Percentiles rank a stretch among this genome's conserved stretches.
phyloP scores from a whole-genome alignment of 2,888 invertebrate species.

The Cephus pulcher region DNA sequence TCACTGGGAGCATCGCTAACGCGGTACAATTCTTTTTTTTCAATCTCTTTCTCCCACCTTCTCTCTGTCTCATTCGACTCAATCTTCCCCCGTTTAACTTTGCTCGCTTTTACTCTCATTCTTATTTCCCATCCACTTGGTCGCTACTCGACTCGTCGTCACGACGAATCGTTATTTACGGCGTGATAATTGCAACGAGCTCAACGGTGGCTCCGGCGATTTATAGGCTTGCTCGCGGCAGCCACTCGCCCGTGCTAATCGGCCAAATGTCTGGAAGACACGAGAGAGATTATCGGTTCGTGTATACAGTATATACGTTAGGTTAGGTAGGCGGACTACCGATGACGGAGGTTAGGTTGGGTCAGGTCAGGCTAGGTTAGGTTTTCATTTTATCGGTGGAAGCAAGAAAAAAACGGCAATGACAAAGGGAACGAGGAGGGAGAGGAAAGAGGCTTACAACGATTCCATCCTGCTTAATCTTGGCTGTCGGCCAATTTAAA shows the following conservation, averaged over 20 bases:
- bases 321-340: neutral
- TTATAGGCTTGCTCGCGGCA: neutral
- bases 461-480: neutral
- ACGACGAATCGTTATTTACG: neutral
- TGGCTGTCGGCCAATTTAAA: neutral
- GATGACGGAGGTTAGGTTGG: neutral
- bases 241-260: neutral
- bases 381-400: neutral
- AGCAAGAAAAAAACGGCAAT: neutral
- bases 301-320: neutral
- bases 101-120: neutral
- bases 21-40: neutral
- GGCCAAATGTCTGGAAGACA: neutral
- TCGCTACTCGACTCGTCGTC: neutral
- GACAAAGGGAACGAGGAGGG: neutral
- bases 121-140: neutral
- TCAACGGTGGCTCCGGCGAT: neutral
- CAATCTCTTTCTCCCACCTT: conserved; percentile 3
- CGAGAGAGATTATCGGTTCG: neutral
- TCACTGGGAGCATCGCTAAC: neutral
- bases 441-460: neutral
- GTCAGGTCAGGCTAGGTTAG: too few species aligned
- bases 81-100: conserved; percentile 40
- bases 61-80: conserved; percentile 37
- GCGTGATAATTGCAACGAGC: neutral